These are phyloP conservation scores for Apis florea DNA, from an alignment of 1,140 invertebrate genomes.

Conservation along the genomic window DNA sequence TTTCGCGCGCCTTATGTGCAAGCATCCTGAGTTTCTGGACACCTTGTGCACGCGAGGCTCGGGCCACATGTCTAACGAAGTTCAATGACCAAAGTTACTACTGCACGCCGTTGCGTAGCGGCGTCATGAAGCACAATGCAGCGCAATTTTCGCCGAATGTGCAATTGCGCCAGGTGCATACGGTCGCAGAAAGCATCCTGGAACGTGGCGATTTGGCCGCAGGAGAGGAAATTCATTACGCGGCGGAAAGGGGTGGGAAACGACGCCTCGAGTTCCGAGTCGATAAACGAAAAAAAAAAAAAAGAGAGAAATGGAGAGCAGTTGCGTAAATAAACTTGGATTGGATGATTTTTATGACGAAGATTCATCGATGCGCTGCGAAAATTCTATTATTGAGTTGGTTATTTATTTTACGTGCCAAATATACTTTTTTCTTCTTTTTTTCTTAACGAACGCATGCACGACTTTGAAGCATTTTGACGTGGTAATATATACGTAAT, in stretches of 20 bases:
- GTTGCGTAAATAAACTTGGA: background rate
- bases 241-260: background rate
- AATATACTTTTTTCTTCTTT: too few species aligned
- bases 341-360: too few species aligned
- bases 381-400: too few species aligned
- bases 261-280: background rate
- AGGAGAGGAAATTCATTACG: conserved; percentile 5
- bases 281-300: background rate
- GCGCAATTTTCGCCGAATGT: conserved; percentile 59
- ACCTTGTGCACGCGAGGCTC: conserved; percentile 45
- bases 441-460: too few species aligned
- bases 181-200: conserved; percentile 31
- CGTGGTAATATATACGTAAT: too few species aligned
- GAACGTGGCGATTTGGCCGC: background rate
- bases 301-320: background rate
- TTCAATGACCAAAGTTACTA: conserved; percentile 60
- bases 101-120: conserved; percentile 9
- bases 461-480: too few species aligned
- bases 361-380: too few species aligned
- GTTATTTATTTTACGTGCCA: too few species aligned
- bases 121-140: conserved; percentile 55
- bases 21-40: conserved; percentile 20
- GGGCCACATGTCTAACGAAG: conserved; percentile 53
- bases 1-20: conserved; percentile 7
- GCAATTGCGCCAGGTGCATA: conserved; percentile 57